Conservation (phyloP, 2,797 vertebrate genomes). For the Columba guinea region DNA sequence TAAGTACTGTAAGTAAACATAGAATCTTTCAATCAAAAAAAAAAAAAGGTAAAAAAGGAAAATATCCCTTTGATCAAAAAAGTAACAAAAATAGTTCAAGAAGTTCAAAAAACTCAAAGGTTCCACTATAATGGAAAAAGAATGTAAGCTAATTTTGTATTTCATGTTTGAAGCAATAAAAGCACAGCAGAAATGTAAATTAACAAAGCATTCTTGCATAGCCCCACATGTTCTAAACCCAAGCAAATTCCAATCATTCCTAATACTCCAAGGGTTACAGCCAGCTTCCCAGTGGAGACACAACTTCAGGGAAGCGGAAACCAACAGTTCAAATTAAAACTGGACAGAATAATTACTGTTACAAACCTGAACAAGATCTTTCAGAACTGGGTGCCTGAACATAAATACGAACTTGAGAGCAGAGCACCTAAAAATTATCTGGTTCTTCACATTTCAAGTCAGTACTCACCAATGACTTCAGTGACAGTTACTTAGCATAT, state of each 20-base stretch:
- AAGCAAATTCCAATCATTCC: constrained; percentile 57
- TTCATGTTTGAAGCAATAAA: constrained; percentile 36
- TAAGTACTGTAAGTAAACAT: constrained; percentile 40
- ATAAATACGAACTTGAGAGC: background rate
- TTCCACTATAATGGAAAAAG: constrained; percentile 56
- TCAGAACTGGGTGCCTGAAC: background rate
- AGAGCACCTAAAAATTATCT: background rate
- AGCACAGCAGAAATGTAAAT: constrained; percentile 19
- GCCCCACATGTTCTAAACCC: constrained; percentile 35
- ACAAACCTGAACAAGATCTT: background rate
- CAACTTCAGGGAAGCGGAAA: constrained; percentile 56
- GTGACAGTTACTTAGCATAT: background rate
- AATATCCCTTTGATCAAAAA: background rate
- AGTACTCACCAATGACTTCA: background rate
- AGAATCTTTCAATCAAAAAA: background rate
- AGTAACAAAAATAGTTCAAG: constrained; percentile 56
- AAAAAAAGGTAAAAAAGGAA: background rate
- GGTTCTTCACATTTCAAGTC: background rate
- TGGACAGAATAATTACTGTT: constrained; percentile 36
- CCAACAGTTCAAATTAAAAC: constrained; percentile 58
- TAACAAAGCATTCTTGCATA: constrained; percentile 29
- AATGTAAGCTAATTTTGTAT: constrained; percentile 29
- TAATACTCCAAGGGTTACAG: constrained; percentile 55
- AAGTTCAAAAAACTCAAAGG: background rate
- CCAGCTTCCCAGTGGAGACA: constrained; percentile 47